Base-by-base conservation (phyloP, 2,113 vertebrate species). In the Cyphomyrus discorhynchus region DNA sequence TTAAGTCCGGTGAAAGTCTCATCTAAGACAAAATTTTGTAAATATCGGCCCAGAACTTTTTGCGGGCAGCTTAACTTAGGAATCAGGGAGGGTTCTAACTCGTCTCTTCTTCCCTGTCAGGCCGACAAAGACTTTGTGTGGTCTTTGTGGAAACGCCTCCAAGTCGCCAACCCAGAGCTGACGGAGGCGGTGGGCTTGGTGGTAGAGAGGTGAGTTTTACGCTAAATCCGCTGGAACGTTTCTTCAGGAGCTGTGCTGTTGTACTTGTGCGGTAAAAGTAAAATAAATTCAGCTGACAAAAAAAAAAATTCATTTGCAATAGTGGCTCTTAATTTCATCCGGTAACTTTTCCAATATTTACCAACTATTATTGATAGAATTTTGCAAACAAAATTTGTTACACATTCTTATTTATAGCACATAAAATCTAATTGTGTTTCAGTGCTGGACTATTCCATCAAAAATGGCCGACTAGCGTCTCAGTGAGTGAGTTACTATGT, bases 121-220 rank as follows among this genome's bases (percentile, higher is more conserved):
- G 97, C 97, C 91, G 97, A 98, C 94, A 99, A 99, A 96, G 97
- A 99, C 94, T 99, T 99, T 95, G 96, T 98, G 90, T 99, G 97
- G 97, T 98, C 96, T 90, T 96, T 99, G 90, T 99, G 98, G 98
- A 99, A 98, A 94, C 94, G 94, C 52, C 96, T 99, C 11, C 97
- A 98, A 92, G 94, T 96, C 86, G 96, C 96, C 92, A 97, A 96
- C 93, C 97, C 97, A 91, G 97, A 98, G 94, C 90, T 98, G 93
- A 96, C 97, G 88, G 96, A 98, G 92, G 96, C 96, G 88, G 91
- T 99, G 93, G 97, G 96, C 92, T 94, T 98, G 91, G 94, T 98
- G 91, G 96, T 98, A 49, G 97, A 98, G 94, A 97, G 97, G 97
- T 99, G 93, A 98, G 97, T 92, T 93, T 50, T 35, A 53, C 47